Base-by-base conservation (phyloP, 2,888 invertebrate species). In the Cantharis rufa region DNA sequence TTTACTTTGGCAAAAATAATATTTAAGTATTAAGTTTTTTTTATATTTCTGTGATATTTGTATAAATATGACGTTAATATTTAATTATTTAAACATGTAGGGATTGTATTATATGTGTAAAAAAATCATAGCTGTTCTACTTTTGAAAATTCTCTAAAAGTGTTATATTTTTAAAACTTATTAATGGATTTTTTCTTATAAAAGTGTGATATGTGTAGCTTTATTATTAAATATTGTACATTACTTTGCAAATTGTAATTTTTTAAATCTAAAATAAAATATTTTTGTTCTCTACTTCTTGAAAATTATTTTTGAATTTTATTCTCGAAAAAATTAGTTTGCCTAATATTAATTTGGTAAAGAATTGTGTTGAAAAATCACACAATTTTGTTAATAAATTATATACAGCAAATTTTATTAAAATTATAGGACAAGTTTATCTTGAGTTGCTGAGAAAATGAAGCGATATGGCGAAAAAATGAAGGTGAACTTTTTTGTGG, bases 211-310 rank as follows among this genome's bases (percentile, higher is more conserved):
- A 77, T 28, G 77, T 77, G 77, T 71, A 77, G 77, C 77, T 77
- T 77, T 77, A 77, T 76, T 76, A 64, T 68, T 69, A 71, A 72
- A 74, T 71, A 71, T 64, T 75, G 77, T 77, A 77, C 72, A 72
- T 75, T 75, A 75, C 74, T 77, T 77, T 77, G 77, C 77, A 77
- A 74, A 77, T 77, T 77, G 74, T 77, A 77, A 77, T 74, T 69
- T 75, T 77, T 68, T 77, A 28, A 77, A 77, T 77, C 74, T 77
- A 77, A 74, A 77, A 74, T 74, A 74, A 75, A 48, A 72, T 69
- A 69, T 77, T 77, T 69, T 77, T 77, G 74, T 74, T 72, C 69
- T 70, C 48, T 16, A n/a, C 62, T 66, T 24, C 28, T 66, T 15
- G n/a, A n/a, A 48, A n/a, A n/a, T n/a, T n/a, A 48, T 48, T n/a